Evolutionary conservation across 2,797 vertebrate genomes (phyloP), one percentile per base, ranked within the genome.

Genomic region (Pipistrellus pygmaeus): DNA sequence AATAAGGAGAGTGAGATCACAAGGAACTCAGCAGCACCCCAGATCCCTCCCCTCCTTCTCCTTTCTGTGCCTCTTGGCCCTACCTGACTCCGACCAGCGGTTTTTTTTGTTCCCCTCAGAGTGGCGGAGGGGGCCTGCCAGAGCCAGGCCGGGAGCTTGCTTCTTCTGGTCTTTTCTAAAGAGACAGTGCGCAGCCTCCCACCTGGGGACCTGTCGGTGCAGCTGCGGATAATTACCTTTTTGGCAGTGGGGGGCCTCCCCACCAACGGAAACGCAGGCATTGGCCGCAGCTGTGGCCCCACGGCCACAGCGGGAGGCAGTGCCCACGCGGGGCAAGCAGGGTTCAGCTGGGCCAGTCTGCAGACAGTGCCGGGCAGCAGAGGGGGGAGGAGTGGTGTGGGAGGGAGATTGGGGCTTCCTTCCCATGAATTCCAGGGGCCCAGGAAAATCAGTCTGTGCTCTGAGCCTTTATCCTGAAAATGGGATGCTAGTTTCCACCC

Each of bases 141-240:
- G 73, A 89, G 84, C 68, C 41, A 2, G 76, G 55, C 48, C 71
- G 62, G 46, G 73, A 93, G 64, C 78, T 91, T 86, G 55, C 75
- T 76, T 93, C 90, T 76, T 90, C 66, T 57, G 85, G 32, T 95
- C 82, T 44, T 94, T 91, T 90, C 91, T 89, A 91, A 85, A 84
- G 85, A 94, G 93, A 93, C 88, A 90, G 41, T 1, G 0, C 80
- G 94, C 80, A 91, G 92, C 77, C 73, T 86, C 46, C 85, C 96
- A 96, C 96, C 85, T 96, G 97, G 97, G 93, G 95, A 92, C 89
- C 96, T 97, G 94, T 95, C 85, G 72, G 88, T 57, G 62, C 86
- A 88, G 87, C 94, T 21, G 93, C 73, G 89, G 93, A 88, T 96
- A 89, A 96, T 96, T 80, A 83, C 46, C 91, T 73, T 5, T 35